Base-by-base conservation (phyloP, 2,113 vertebrate genomes). In the Cololabis saira region DNA sequence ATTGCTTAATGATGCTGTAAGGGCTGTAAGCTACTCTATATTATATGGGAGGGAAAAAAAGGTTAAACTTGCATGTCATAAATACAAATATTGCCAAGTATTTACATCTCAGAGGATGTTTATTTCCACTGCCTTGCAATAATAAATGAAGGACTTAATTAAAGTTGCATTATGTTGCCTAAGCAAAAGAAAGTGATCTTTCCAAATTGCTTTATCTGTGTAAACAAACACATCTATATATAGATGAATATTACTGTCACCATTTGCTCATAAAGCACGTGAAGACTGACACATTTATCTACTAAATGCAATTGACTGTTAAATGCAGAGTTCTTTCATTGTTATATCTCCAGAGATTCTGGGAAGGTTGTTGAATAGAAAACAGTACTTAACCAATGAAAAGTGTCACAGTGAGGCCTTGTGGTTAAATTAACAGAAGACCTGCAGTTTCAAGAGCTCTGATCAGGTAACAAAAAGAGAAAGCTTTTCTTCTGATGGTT, bases 141-240 rank as follows among this genome's bases (percentile, higher is more conserved):
- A 91, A 89, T 83, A 91, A 90, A 90, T 71, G 0, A 33, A 76
- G 21, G 56, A 44, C 37, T 87, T 90, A 87, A 92, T 91, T 90
- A 85, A 90, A 89, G 82, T 78, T 73, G 48, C n/a, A 65, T 16
- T 56, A 27, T n/a, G 10, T 8, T 11, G n/a, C 53, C 30, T n/a
- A 66, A 55, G 67, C 47, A 83, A 53, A 74, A 71, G 74, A 27
- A 78, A 80, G 40, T 21, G 44, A 68, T 62, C 47, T 54, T 73
- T 83, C 59, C 54, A 89, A 88, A 86, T 80, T 78, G 44, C 69
- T 19, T 69, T 70, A 67, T 85, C 70, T 81, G 76, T 83, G 22
- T 58, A 88, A 90, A 76, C 79, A 86, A 65, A 89, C 66, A 55
- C 17, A 75, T 71, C 60, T 82, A 67, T 81, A 78, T 64, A 18